These are phyloP conservation scores for Labeo catla DNA, from an alignment of 2,113 vertebrate species.

Conservation along the genomic window DNA sequence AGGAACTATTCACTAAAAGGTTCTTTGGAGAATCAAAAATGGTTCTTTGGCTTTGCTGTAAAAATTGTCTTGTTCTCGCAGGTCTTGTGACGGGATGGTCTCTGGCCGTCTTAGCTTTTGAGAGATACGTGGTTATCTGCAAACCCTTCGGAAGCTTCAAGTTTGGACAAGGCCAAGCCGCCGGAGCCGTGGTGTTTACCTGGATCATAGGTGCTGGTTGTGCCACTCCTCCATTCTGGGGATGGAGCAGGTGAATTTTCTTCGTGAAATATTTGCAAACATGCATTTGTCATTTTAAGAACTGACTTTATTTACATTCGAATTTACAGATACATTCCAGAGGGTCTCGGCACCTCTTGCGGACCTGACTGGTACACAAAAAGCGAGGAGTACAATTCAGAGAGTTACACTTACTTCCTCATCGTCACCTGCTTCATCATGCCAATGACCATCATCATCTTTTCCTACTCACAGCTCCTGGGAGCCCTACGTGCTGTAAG, in stretches of 20 bases:
- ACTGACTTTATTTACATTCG: neutral
- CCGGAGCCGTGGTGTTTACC: conserved; percentile 74
- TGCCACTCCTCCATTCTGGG: conserved; percentile 81
- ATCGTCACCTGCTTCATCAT: conserved; percentile 81
- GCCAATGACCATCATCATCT: conserved; percentile 79
- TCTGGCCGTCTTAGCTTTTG: conserved; percentile 82
- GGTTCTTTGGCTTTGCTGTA: neutral
- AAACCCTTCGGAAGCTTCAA: conserved; percentile 83
- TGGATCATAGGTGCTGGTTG: conserved; percentile 77
- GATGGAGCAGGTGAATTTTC: conserved; percentile 82
- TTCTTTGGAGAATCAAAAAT: too few species aligned
- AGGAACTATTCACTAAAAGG: too few species aligned
- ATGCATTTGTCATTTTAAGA: neutral
- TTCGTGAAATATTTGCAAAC: neutral
- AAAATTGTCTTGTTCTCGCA: conserved; percentile 36
- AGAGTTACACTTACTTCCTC: conserved; percentile 81
- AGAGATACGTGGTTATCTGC: conserved; percentile 84
- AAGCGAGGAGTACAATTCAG: conserved; percentile 75
- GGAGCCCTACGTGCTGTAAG: conserved; percentile 76
- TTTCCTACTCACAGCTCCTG: conserved; percentile 80
- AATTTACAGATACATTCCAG: conserved; percentile 71
- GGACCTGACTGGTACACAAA: conserved; percentile 86
- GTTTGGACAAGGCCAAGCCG: conserved; percentile 76
- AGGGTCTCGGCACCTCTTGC: conserved; percentile 85
- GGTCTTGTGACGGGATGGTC: conserved; percentile 81